These are phyloP conservation scores for Lepidurus apus DNA, from an alignment of 1,140 invertebrate species.

Conservation along the genomic window DNA sequence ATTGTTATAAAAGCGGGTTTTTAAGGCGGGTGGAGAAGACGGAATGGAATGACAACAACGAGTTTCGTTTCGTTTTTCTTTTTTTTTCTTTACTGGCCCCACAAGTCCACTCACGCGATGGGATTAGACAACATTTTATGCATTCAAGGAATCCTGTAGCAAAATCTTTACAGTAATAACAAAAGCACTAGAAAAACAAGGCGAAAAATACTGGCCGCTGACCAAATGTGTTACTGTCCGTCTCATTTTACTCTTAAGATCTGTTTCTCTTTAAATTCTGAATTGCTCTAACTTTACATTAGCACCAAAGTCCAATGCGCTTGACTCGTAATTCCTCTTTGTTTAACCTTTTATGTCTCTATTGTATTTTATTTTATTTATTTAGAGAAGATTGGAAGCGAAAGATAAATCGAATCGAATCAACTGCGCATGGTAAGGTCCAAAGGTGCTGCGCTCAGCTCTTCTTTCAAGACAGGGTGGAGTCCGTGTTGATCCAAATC, in stretches of 20 bases:
- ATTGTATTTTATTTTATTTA: not conserved
- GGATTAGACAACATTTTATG: not conserved
- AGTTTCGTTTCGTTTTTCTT: too few species aligned
- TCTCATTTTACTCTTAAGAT: not conserved
- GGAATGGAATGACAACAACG: not conserved
- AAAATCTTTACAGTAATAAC: not conserved
- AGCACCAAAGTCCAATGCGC: constrained; percentile 2
- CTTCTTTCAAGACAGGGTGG: not conserved
- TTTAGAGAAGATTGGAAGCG: not conserved
- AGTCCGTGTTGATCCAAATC: not conserved
- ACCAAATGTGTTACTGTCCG: not conserved
- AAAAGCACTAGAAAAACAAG: not conserved
- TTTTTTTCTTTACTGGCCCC: not conserved
- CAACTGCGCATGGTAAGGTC: constrained; percentile 31
- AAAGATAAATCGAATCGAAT: not conserved
- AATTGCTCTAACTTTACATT: not conserved
- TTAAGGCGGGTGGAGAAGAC: not conserved
- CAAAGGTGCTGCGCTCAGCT: constrained; percentile 27
- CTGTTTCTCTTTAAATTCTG: not conserved
- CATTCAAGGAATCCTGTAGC: not conserved
- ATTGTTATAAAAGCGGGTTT: constrained; percentile 5
- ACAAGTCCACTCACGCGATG: constrained; percentile 20
- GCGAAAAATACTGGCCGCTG: constrained; percentile 5
- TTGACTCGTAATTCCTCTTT: not conserved
- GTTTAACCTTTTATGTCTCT: not conserved